A percentile compares a stretch with the other conserved stretches of the same genome.
Conservation (phyloP, 2,113 vertebrate genomes). For the Erpornis zantholeuca region DNA sequence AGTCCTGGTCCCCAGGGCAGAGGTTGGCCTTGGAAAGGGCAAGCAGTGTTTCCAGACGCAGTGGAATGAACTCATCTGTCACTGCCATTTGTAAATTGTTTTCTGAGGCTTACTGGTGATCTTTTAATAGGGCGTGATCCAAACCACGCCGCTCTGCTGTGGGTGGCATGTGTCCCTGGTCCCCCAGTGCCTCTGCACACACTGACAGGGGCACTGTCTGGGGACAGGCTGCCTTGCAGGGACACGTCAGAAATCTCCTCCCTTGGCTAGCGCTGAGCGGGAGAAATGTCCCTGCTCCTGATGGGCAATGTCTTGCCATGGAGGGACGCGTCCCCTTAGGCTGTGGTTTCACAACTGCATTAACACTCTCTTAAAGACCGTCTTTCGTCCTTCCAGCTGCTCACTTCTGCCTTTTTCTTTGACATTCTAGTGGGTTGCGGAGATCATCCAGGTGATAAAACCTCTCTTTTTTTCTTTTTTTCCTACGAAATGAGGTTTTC, state of each 20-base stretch:
- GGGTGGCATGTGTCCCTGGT: background rate
- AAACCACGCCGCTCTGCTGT: background rate
- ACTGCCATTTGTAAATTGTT: conserved; percentile 27
- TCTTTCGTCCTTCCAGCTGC: background rate
- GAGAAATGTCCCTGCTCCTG: background rate
- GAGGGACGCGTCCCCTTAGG: background rate
- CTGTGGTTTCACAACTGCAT: background rate
- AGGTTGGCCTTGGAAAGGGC: background rate
- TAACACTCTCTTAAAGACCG: background rate
- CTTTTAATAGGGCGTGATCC: background rate
- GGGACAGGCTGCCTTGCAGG: background rate
- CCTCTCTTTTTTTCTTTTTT: rapidly evolving
- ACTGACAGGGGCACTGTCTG: background rate
- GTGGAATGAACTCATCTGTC: background rate
- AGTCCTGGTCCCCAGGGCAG: background rate
- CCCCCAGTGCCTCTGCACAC: background rate
- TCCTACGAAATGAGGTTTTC: background rate
- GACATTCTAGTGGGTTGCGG: background rate
- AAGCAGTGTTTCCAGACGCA: background rate
- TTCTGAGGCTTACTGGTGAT: background rate
- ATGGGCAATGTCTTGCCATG: background rate
- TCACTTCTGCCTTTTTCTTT: background rate
- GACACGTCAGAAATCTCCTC: background rate
- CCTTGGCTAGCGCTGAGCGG: rapidly evolving
- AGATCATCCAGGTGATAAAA: background rate